These are phyloP conservation scores for Melanostigma gelatinosum DNA, from an alignment of 2,113 vertebrate genomes.

Conservation along the genomic window DNA sequence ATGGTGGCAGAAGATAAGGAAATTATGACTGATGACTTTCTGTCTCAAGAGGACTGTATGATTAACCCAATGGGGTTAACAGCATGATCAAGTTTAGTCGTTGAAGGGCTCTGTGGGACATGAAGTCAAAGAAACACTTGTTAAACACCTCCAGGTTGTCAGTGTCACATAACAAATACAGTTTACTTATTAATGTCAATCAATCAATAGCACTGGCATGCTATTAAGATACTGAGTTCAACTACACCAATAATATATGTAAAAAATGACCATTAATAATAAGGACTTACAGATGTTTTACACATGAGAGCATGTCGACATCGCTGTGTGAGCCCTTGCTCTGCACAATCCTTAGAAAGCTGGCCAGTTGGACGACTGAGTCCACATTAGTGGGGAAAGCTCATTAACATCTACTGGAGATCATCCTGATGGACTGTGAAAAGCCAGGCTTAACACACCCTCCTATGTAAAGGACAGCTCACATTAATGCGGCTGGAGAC, in stretches of 20 bases:
- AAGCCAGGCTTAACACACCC: constrained; percentile 77
- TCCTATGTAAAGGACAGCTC: constrained; percentile 53
- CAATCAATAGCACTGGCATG: constrained; percentile 1
- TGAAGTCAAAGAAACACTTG: neutral
- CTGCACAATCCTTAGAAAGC: constrained; percentile 71
- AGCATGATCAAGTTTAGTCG: neutral
- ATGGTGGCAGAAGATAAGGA: neutral
- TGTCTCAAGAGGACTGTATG: neutral
- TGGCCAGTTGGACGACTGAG: constrained; percentile 67
- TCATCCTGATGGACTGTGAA: constrained; percentile 78
- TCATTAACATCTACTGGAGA: constrained; percentile 74
- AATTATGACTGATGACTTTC: neutral
- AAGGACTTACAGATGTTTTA: constrained; percentile 32
- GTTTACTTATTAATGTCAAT: neutral
- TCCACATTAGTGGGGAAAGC: constrained; percentile 74
- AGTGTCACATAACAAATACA: neutral
- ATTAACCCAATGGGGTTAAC: neutral
- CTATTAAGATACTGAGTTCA: neutral
- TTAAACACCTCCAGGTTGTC: neutral
- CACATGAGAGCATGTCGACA: constrained; percentile 32
- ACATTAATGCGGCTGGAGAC: constrained; percentile 51
- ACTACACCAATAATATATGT: neutral
- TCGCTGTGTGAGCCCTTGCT: constrained; percentile 24
- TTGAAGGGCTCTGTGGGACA: neutral
- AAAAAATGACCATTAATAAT: constrained; percentile 19